Conservation (phyloP, 2,113 vertebrate species). For the Bubalus kerabau region DNA sequence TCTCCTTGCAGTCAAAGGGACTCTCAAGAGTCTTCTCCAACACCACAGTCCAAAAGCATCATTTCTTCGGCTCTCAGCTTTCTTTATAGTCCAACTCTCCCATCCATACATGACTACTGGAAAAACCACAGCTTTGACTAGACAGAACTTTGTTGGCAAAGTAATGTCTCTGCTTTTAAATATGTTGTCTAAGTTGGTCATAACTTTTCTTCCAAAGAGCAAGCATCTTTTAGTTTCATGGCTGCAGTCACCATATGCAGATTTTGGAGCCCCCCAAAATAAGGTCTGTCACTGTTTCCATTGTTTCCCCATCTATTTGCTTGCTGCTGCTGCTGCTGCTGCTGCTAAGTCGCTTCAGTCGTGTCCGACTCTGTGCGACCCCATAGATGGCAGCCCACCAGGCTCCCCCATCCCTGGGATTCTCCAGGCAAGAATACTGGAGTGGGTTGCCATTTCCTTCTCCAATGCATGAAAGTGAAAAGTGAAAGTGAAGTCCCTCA, state of each 20-base stretch:
- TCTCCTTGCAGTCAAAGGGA: background rate
- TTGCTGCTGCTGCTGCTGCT: too few relatives aligned
- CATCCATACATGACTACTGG: background rate
- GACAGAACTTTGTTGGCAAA: background rate
- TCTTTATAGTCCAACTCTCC: background rate
- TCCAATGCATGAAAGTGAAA: too few relatives aligned
- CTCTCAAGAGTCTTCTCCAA: background rate
- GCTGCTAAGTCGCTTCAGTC: too few relatives aligned
- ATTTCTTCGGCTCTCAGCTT: background rate
- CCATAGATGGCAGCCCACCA: too few relatives aligned
- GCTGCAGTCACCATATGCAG: background rate
- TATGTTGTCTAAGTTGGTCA: background rate
- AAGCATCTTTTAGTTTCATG: background rate
- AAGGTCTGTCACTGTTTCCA: background rate
- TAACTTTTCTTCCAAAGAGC: background rate
- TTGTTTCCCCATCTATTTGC: background rate
- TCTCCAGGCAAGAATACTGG: too few relatives aligned
- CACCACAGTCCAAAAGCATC: background rate
- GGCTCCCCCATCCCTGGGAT: too few relatives aligned
- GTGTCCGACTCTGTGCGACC: too few relatives aligned
- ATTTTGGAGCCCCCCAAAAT: background rate
- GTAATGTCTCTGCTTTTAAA: background rate
- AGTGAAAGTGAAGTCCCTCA: too few relatives aligned
- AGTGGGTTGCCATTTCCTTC: too few relatives aligned
- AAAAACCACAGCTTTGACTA: background rate